Conservation (phyloP, 2,113 vertebrate genomes). For the Tupaia chinensis region DNA sequence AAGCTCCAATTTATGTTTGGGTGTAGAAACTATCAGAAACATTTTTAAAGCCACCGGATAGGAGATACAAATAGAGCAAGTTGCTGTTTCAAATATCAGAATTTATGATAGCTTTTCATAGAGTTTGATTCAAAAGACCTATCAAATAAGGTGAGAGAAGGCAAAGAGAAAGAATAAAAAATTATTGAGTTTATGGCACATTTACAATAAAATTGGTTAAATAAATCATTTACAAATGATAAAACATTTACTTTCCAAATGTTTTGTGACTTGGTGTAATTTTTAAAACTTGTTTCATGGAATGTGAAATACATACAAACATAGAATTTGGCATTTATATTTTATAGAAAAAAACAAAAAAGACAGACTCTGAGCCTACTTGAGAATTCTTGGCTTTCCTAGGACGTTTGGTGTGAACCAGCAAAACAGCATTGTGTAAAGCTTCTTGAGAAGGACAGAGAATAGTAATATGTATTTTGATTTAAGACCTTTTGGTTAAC, state of each 20-base stretch:
- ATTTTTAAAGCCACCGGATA: neutral
- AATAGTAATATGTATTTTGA: neutral
- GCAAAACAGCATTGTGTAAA: neutral
- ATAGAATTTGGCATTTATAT: neutral
- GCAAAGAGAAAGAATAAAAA: neutral
- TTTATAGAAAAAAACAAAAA: slow-evolving; percentile 45
- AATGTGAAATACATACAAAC: neutral
- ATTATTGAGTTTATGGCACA: neutral
- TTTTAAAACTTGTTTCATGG: slow-evolving; percentile 22
- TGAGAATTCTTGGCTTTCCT: neutral
- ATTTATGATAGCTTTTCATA: neutral
- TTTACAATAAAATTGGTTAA: slow-evolving; percentile 14
- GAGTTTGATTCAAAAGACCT: neutral
- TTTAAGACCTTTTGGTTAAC: neutral
- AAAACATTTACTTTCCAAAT: neutral
- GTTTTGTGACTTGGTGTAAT: neutral
- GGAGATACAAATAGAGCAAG: neutral
- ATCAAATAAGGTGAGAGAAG: neutral
- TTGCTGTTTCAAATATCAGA: neutral
- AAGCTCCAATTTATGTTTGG: neutral
- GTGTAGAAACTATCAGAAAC: neutral
- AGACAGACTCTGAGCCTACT: neutral
- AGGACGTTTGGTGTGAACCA: neutral
- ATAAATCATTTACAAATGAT: neutral
- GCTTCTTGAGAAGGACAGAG: neutral